Percentiles rank a stretch among this genome's conserved stretches.
Conservation (phyloP, 1,140 invertebrate genomes). For the Ostrea edulis region DNA sequence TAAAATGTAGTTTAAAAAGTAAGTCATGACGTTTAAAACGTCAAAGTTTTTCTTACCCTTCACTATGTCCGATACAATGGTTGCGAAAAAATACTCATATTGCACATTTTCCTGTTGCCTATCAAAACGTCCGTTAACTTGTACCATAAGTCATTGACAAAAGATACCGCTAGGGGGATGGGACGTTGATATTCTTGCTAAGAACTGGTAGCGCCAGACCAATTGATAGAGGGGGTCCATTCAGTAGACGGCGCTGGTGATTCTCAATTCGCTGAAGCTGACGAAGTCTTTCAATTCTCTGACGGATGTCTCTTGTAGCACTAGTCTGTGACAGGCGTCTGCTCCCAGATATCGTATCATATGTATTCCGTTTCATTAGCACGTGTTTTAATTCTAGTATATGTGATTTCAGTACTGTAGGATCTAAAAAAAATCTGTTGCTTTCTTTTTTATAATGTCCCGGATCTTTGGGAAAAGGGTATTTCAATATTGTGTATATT, state of each 20-base stretch:
- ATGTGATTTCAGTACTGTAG: not conserved
- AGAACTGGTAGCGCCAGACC: not conserved
- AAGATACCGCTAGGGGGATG: not conserved
- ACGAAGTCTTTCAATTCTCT: not conserved
- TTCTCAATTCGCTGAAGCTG: constrained; percentile 10
- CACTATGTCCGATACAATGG: too few species aligned
- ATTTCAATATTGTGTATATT: not conserved
- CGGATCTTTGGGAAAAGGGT: not conserved
- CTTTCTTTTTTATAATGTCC: not conserved
- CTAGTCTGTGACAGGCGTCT: not conserved
- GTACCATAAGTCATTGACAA: too few species aligned
- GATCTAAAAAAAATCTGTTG: not conserved
- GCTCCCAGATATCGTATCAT: constrained; percentile 3
- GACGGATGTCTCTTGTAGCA: not conserved
- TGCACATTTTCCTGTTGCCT: too few species aligned
- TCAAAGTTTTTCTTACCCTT: too few species aligned
- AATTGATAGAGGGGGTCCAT: not conserved
- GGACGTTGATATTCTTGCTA: not conserved
- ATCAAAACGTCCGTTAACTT: too few species aligned
- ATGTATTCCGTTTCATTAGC: not conserved
- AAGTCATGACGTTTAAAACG: too few species aligned
- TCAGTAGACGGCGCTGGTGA: not conserved
- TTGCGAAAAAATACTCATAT: too few species aligned
- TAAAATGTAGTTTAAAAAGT: too few species aligned
- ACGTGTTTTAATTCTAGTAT: not conserved